Conservation (phyloP, 1,140 invertebrate genomes). For the Diorhabda sublineata region DNA sequence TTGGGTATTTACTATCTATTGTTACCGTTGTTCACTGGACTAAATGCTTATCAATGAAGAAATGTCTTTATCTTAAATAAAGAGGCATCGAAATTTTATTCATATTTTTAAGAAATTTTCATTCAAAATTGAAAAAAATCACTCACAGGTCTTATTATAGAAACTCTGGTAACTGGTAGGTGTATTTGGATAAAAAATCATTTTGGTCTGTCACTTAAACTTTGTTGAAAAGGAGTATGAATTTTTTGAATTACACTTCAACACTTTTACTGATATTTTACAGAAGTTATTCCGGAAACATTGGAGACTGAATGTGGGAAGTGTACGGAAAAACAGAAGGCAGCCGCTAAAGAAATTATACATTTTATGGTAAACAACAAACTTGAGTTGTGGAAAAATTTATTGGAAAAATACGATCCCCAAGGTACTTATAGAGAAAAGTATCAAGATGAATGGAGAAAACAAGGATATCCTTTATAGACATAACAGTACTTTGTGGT, state of each 20-base stretch:
- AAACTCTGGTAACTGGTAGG: too few relatives aligned
- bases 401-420: constrained; percentile 56
- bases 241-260: background rate
- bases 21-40: too few relatives aligned
- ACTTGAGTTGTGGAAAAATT: constrained; percentile 51
- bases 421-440: constrained; percentile 47
- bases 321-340: constrained; percentile 59
- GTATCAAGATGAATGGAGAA: constrained; percentile 31
- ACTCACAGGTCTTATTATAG: too few relatives aligned
- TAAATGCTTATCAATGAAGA: too few relatives aligned
- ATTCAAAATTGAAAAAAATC: too few relatives aligned
- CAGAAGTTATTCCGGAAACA: constrained; percentile 56
- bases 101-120: too few relatives aligned
- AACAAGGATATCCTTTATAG: constrained; percentile 19
- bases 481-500: background rate
- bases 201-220: too few relatives aligned
- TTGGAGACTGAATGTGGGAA: constrained; percentile 59
- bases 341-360: constrained; percentile 58
- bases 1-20: too few relatives aligned
- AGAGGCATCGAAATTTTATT: too few relatives aligned
- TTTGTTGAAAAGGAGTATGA: background rate
- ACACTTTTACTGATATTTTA: constrained; percentile 5
- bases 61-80: too few relatives aligned
- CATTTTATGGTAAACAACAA: constrained; percentile 52
- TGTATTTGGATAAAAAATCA: too few relatives aligned